Evolutionary conservation across 2,888 invertebrate species (phyloP).

Genomic region (Phasia obesa): DNA sequence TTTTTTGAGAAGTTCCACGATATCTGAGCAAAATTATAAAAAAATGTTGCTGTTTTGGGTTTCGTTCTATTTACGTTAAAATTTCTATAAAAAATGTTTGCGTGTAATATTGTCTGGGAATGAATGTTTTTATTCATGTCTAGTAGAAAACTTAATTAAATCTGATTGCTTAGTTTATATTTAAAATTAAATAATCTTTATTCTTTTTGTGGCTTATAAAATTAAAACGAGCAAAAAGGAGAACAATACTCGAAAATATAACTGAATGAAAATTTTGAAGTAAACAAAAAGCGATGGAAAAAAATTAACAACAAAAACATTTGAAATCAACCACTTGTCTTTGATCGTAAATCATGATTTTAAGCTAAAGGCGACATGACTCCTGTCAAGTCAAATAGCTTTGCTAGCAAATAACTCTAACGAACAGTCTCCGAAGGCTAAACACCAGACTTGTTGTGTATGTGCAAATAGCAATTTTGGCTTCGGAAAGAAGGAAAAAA

Average conservation of each 20-base stretch:
- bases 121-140: neutral
- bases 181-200: slow-evolving; percentile 30
- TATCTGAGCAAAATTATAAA: too few relatives aligned
- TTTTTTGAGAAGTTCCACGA: too few relatives aligned
- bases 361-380: slow-evolving; percentile 71
- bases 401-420: slow-evolving; percentile 56
- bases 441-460: slow-evolving; percentile 44
- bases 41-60: neutral
- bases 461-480: slow-evolving; percentile 54
- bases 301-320: slow-evolving; percentile 44
- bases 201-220: slow-evolving; percentile 57
- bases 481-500: slow-evolving; percentile 44
- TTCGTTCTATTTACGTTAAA: too few relatives aligned
- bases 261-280: slow-evolving; percentile 48
- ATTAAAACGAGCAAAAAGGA: slow-evolving; percentile 46
- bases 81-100: too few relatives aligned
- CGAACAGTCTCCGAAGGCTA: slow-evolving; percentile 51
- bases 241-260: slow-evolving; percentile 26
- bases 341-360: slow-evolving; percentile 71
- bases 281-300: slow-evolving; percentile 38
- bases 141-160: slow-evolving; percentile 64
- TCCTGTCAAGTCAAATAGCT: slow-evolving; percentile 69
- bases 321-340: slow-evolving; percentile 69
- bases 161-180: slow-evolving; percentile 62
- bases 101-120: neutral